Evolutionary conservation across 2,797 vertebrate genomes (phyloP).

Genomic region (Acipenser ruthenus): DNA sequence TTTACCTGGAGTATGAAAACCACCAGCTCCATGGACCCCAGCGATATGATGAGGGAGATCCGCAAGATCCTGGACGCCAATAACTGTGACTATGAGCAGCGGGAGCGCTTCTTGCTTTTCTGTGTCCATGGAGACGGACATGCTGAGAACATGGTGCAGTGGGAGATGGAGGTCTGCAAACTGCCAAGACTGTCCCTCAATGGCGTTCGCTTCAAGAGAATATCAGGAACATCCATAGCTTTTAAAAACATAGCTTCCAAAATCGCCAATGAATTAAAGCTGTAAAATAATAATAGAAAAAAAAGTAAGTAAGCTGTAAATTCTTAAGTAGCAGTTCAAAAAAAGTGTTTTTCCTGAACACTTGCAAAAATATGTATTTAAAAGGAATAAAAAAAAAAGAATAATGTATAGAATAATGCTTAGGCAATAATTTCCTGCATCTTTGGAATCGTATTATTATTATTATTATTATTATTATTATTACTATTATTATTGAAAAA

Average conservation of each 20-base stretch:
- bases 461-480: conserved; percentile 31
- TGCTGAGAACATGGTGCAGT: conserved; percentile 76
- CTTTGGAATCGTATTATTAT: conserved; percentile 68
- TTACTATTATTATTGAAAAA: conserved; percentile 27
- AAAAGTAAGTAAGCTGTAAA: conserved; percentile 79
- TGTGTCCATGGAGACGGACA: conserved; percentile 78
- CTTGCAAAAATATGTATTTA: conserved; percentile 72
- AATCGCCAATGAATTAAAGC: conserved; percentile 86
- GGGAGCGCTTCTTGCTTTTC: conserved; percentile 79
- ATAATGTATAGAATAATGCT: conserved; percentile 83
- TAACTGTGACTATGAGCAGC: conserved; percentile 81
- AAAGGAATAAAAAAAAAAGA: conserved; percentile 36
- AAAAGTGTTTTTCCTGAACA: conserved; percentile 69
- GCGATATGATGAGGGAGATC: conserved; percentile 82
- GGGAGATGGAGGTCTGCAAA: conserved; percentile 91
- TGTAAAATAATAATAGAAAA: conserved; percentile 54
- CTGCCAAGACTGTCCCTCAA: conserved; percentile 84
- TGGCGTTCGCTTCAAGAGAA: conserved; percentile 81
- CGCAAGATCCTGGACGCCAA: conserved; percentile 79
- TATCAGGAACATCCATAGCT: conserved; percentile 84
- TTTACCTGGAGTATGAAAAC: conserved; percentile 92
- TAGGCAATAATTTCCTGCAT: conserved; percentile 94
- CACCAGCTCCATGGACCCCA: conserved; percentile 80
- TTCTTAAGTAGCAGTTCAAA: conserved; percentile 81
- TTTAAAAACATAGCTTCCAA: conserved; percentile 91